Base-by-base conservation (phyloP, 2,888 invertebrate species). In the Spialia ferax region DNA sequence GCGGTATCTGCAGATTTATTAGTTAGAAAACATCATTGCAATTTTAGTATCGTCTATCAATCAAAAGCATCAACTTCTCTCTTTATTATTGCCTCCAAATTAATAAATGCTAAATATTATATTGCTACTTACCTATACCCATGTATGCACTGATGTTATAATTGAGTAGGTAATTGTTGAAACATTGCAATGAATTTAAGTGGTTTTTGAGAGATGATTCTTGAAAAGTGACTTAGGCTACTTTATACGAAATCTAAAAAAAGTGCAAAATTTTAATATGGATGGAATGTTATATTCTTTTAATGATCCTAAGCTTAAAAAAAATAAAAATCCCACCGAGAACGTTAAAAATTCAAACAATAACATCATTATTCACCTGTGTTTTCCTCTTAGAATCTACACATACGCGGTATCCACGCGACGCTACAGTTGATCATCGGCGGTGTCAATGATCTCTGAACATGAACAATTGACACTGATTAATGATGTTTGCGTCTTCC, bases 361-460 rank as follows among this genome's bases (percentile, higher is more conserved):
- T 4, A 20, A 13, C 11, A 23, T 8, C 8, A 70, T 63, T 69
- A 66, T 67, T 67, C 67, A 67, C 67, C 67, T 61, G 61, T 20
- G 38, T 55, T 61, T 59, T 42, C 66, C 60, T 61, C 52, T 54
- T 13, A 55, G 42, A 32, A 32, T 60, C 23, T 29, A 59, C 45
- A 67, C 67, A 67, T 67, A 35, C 67, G 57, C 65, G 59, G 15
- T 65, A 15, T 50, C 32, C 55, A 57, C 23, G 15, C 8, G n/a
- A 11, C 45, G 63, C 11, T 26, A 10, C 48, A 42, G 56, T 18
- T 20, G 26, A 48, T 22, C 50, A 64, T 48, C 56, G 56, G n/a
- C 55, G 48, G 57, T 63, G 63, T 64, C 64, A 64, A 64, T 32
- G 64, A 48, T 64, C 64, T 64, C 23, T 15, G 4, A 42, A 42